Evolutionary conservation across 2,113 vertebrate genomes (phyloP), one percentile per base, ranked within the genome.

Genomic region (Crypturellus undulatus): DNA sequence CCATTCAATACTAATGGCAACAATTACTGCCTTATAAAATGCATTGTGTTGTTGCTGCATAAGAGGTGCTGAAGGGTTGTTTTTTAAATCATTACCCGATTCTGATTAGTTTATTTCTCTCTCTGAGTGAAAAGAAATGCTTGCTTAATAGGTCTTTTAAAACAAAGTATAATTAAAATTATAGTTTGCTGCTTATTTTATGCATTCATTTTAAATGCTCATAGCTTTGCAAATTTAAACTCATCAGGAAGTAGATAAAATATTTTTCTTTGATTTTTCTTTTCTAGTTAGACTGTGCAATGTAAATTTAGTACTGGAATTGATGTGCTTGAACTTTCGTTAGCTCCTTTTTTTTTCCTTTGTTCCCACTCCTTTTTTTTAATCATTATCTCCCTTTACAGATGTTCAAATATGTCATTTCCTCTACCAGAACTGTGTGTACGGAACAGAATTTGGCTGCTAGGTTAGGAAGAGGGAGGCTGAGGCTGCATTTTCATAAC

Each of bases 211-310:
- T 75, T 88, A 78, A 69, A 71, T 73, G 40, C 67, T 69, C n/a
- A 65, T 77, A 89, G 71, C 73, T 94, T 64, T 79, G 72, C 91
- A 96, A 94, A 93, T 92, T 76, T 91, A 79, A 84, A 95, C 70
- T 84, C 67, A 84, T 75, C 83, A 88, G 73, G 94, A 88, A 88
- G 73, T 47, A 84, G 93, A 88, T 89, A 81, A 93, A 94, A 49
- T 16, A 5, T 80, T 93, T 1, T 6, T 72, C 36, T 94, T 80
- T 73, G 70, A 69, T 56, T 30, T 59, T 36, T 89, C 70, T 60
- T 6, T 87, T 58, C 52, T 70, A 77, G 42, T 19, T 79, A 78
- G 79, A 43, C 87, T 81, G 18, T 12, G 10, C 32, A 54, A 60
- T 60, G 52, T 79, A 38, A 4, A 3, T 8, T 72, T 30, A 51